Conservation (phyloP, 2,113 vertebrate species). For the Pangasianodon hypophthalmus region DNA sequence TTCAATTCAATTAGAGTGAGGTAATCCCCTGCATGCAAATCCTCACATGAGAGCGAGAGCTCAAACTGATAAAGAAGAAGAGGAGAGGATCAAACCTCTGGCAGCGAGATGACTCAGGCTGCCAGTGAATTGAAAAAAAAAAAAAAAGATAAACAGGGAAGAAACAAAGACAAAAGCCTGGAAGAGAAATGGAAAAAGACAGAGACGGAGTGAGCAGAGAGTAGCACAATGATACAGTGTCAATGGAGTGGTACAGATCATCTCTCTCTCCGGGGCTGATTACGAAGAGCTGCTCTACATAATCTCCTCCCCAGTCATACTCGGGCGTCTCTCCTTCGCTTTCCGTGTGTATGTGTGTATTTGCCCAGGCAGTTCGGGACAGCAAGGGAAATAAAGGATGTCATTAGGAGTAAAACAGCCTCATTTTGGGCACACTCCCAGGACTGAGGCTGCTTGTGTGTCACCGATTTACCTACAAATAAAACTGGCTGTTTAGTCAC, state of each 20-base stretch:
- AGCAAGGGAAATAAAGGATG: slow-evolving; percentile 21
- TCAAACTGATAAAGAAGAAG: slow-evolving; percentile 31
- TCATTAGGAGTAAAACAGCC: slow-evolving; percentile 42
- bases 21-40: slow-evolving; percentile 54
- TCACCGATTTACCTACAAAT: slow-evolving; percentile 39
- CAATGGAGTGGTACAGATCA: slow-evolving; percentile 11
- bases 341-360: background rate
- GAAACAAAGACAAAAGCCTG: background rate
- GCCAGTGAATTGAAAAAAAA: background rate
- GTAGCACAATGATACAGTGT: background rate
- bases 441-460: slow-evolving; percentile 7
- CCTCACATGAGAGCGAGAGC: slow-evolving; percentile 26
- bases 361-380: slow-evolving; percentile 16
- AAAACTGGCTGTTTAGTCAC: slow-evolving; percentile 34
- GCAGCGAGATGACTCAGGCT: background rate
- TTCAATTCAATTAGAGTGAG: slow-evolving; percentile 53
- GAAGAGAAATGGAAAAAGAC: background rate
- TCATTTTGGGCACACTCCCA: slow-evolving; percentile 24
- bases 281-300: slow-evolving; percentile 46
- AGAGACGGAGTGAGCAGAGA: background rate
- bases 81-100: slow-evolving; percentile 23
- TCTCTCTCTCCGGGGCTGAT: slow-evolving; percentile 42
- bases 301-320: slow-evolving; percentile 21
- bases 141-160: background rate
- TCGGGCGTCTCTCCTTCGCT: background rate